Evolutionary conservation across 2,888 invertebrate genomes (phyloP), one percentile per base, ranked within the genome.

Genomic region (Prenolepis imparis): DNA sequence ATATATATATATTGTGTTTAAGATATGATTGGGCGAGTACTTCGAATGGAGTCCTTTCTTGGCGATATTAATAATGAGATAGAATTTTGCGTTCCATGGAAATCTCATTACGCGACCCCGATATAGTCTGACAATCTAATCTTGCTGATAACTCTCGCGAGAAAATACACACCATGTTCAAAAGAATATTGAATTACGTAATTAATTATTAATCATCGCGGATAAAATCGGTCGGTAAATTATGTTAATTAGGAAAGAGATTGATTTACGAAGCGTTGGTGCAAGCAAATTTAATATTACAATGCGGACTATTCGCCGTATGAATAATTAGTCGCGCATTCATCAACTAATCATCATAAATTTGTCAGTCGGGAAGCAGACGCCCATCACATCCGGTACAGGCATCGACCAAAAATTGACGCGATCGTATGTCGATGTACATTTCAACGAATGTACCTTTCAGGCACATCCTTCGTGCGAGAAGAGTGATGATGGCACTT

Each of bases 401-500:
- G 61, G 64, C 75, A 55, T 52, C 66, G 74, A 52, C 64, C 73
- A 86, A 88, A 85, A 88, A 88, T 88, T 81, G 61, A 63, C 63
- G 73, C 12, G n/a, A 57, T 48, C 77, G 64, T 66, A 32, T 59
- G 78, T 55, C 66, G 88, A 84, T 70, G 84, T 82, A 55, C 72
- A 64, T 78, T 78, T 66, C 82, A 72, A 80, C 68, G 81, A 85
- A 68, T 74, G 72, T 75, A 78, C 68, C 84, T 57, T 78, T 87
- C 86, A 68, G 77, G 24, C 73, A 48, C 84, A 73, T 48, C 57
- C 64, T 75, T 28, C 41, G 57, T 44, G 11, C 18, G 74, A 36
- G 75, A 81, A 82, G 80, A 85, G 48, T 74, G 70, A 86, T 82
- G 84, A n/a, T 41, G 83, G 77, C 72, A 83, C 59, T 59, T 59